Percentiles rank a stretch among this genome's conserved stretches.
phyloP scores from a whole-genome alignment of 2,888 invertebrate genomes.

The Vandiemenella viatica region DNA sequence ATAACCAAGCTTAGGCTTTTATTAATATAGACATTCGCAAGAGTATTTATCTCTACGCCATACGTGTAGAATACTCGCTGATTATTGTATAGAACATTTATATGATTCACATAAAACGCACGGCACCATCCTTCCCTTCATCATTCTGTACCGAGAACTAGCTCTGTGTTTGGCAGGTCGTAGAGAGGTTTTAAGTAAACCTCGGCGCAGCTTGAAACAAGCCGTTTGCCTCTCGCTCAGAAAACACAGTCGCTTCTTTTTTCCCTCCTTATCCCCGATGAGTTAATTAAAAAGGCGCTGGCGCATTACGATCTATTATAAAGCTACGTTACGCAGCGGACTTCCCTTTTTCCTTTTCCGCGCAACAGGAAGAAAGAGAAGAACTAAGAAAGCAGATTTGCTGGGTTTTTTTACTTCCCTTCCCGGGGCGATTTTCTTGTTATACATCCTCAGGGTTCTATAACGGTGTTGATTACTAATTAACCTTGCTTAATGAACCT shows the following conservation, averaged over 20 bases:
- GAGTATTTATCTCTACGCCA: too few relatives aligned
- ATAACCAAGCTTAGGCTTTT: too few relatives aligned
- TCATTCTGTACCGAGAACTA: too few relatives aligned
- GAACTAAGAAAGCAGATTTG: not conserved
- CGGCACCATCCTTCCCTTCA: too few relatives aligned
- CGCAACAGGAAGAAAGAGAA: not conserved
- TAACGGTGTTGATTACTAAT: constrained; percentile 27
- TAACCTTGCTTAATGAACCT: constrained; percentile 26
- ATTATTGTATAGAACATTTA: too few relatives aligned
- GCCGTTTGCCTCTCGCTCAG: too few relatives aligned
- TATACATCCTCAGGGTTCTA: constrained; percentile 14
- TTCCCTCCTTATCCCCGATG: not conserved
- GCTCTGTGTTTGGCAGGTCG: too few relatives aligned
- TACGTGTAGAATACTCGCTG: too few relatives aligned
- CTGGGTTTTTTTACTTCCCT: not conserved
- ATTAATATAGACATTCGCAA: too few relatives aligned
- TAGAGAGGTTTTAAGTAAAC: too few relatives aligned
- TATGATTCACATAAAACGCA: too few relatives aligned
- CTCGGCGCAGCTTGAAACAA: too few relatives aligned
- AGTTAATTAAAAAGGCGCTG: not conserved
- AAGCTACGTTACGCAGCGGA: not conserved
- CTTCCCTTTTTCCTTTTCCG: not conserved
- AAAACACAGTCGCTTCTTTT: not conserved
- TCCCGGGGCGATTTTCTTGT: constrained; percentile 9
- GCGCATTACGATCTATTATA: not conserved